Evolutionary conservation across 2,888 invertebrate species (phyloP).

Genomic region (Aquatica leii): DNA sequence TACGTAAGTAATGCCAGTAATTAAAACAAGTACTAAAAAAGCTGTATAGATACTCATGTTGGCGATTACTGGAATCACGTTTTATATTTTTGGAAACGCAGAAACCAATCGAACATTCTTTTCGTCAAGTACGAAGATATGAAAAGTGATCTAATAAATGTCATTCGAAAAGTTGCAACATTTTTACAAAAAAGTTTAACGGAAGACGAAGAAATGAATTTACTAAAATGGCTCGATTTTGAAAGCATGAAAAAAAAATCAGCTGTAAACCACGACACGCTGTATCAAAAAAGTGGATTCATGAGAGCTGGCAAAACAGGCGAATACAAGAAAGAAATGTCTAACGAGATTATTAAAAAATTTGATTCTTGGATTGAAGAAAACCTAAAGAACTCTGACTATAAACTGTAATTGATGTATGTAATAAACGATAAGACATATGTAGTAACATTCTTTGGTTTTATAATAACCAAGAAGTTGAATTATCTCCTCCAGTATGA

Average conservation of each 20-base stretch:
- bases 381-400: slow-evolving; percentile 12
- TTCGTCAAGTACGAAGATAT: slow-evolving; percentile 44
- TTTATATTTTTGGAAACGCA: slow-evolving; percentile 41
- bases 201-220: slow-evolving; percentile 54
- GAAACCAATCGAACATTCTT: slow-evolving; percentile 39
- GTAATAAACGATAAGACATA: too few species aligned
- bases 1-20: too few species aligned
- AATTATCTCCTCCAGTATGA: too few species aligned
- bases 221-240: too few species aligned
- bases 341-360: slow-evolving; percentile 6
- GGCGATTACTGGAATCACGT: slow-evolving; percentile 38
- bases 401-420: too few species aligned
- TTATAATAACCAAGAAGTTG: too few species aligned
- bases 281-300: slow-evolving; percentile 2
- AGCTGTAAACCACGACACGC: slow-evolving; percentile 54
- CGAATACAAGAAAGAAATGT: slow-evolving; percentile 19
- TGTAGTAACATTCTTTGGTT: too few species aligned
- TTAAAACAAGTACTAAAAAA: too few species aligned
- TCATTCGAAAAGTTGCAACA: slow-evolving; percentile 25
- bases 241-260: slow-evolving; percentile 63
- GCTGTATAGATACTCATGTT: too few species aligned
- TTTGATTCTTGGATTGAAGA: too few species aligned
- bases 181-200: slow-evolving; percentile 43
- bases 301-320: slow-evolving; percentile 17
- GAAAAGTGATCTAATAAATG: slow-evolving; percentile 32